Base-by-base conservation (phyloP, 2,113 vertebrate species). In the Urocolius indicus region DNA sequence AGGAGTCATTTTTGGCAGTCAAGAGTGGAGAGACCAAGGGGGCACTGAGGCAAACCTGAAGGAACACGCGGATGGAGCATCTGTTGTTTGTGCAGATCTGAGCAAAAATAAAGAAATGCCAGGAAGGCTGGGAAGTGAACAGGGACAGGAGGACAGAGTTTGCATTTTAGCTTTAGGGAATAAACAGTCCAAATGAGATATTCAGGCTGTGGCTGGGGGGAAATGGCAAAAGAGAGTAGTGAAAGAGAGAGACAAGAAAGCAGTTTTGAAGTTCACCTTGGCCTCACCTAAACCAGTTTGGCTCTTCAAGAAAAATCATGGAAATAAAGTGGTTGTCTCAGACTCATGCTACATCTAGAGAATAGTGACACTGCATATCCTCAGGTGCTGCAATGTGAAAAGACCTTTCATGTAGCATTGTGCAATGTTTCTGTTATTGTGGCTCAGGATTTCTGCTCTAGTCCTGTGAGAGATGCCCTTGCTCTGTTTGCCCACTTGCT, bases 381-480 rank as follows among this genome's bases (percentile, higher is more conserved):
- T 13, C 34, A 1, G 49, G 30, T 2, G 0, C 41, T 48, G 23
- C 3, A n/a, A 2, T 0, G 4, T 4, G 55, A 34, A n/a, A 38
- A 38, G 65, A 30, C 32, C 26, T 43, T 14, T 34, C 36, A 7
- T 0, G 5, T 2, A 43, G 41, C 58, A 2, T 8, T 1, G 0
- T 12, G 29, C 48, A 30, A 10, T 2, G 2, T 30, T 54, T 45
- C 34, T 1, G 19, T 26, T 6, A 21, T 2, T 0, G 1, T 23
- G 61, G 16, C 3, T 4, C 54, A 27, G 48, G 29, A 7, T 45
- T 57, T 58, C 69, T 74, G 30, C 36, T 71, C n/a, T 30, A 21
- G 15, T 15, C 62, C 43, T 27, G 12, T 43, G 66, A 52, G 66
- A 52, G 73, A 66, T 66, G 27, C 21, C 38, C 21, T 16, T 38